phyloP scores from a whole-genome alignment of 2,888 invertebrate species.

The Empis livida region DNA sequence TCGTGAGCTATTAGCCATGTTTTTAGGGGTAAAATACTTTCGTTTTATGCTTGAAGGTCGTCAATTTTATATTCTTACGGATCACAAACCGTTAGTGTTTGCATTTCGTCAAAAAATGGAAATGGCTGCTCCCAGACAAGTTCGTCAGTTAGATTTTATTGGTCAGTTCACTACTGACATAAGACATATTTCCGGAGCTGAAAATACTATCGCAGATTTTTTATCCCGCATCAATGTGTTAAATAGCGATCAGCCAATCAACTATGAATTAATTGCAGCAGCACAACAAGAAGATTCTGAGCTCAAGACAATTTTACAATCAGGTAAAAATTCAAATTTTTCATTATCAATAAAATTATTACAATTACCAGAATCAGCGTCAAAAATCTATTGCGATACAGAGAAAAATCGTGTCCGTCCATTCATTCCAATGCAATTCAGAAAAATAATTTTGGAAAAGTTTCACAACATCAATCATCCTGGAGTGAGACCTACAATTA shows the following conservation, averaged over 20 bases:
- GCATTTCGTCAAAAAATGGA: slow-evolving; percentile 4
- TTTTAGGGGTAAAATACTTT: background rate
- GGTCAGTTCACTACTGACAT: slow-evolving; percentile 4
- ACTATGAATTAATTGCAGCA: slow-evolving; percentile 3
- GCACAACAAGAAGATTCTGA: slow-evolving; percentile 8
- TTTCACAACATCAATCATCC: too few species aligned
- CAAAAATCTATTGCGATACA: slow-evolving; percentile 2
- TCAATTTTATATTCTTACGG: background rate
- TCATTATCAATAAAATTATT: slow-evolving; percentile 4
- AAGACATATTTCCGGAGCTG: background rate
- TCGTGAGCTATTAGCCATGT: background rate
- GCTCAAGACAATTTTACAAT: slow-evolving; percentile 5
- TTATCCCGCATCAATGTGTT: background rate
- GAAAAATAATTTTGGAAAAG: too few species aligned
- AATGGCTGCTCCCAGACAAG: background rate
- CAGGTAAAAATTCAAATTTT: slow-evolving; percentile 5
- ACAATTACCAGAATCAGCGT: slow-evolving; percentile 4
- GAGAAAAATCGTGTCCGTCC: slow-evolving; percentile 2
- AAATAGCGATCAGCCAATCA: background rate
- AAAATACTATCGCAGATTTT: background rate
- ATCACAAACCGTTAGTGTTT: background rate
- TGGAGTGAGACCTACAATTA: too few species aligned
- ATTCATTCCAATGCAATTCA: too few species aligned
- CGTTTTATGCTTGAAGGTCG: background rate
- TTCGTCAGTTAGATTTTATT: slow-evolving; percentile 1